Conservation (phyloP, 2,113 vertebrate genomes). For the Cercocebus atys region DNA sequence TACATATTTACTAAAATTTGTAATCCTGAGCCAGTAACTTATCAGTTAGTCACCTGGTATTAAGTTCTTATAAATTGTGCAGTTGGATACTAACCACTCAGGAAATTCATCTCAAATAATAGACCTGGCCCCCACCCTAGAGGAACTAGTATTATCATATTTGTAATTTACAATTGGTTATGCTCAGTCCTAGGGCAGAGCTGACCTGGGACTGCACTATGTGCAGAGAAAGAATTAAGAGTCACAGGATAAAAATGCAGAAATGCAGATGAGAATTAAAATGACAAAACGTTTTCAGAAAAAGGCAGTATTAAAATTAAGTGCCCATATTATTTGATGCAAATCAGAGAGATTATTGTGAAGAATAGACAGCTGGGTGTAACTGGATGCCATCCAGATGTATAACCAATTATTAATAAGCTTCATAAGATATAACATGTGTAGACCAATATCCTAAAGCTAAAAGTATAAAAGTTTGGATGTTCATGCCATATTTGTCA, state of each 20-base stretch:
- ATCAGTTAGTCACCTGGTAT: neutral
- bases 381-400: neutral
- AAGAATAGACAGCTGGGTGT: neutral
- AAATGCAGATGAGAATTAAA: slow-evolving; percentile 23
- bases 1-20: neutral
- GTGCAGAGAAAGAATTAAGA: neutral
- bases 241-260: neutral
- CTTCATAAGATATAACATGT: neutral
- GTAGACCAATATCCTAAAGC: neutral
- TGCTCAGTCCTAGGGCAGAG: neutral
- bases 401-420: neutral
- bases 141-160: slow-evolving; percentile 17
- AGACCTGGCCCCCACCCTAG: neutral
- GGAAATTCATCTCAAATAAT: slow-evolving; percentile 36
- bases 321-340: neutral
- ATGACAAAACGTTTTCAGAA: neutral
- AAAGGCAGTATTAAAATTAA: neutral
- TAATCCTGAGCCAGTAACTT: neutral
- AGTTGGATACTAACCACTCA: neutral
- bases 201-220: neutral
- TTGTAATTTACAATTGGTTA: slow-evolving; percentile 12
- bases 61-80: slow-evolving; percentile 23
- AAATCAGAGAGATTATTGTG: neutral
- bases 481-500: neutral
- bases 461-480: neutral